phyloP scores from a whole-genome alignment of 2,888 invertebrate genomes.

The Diarsia mendica region DNA sequence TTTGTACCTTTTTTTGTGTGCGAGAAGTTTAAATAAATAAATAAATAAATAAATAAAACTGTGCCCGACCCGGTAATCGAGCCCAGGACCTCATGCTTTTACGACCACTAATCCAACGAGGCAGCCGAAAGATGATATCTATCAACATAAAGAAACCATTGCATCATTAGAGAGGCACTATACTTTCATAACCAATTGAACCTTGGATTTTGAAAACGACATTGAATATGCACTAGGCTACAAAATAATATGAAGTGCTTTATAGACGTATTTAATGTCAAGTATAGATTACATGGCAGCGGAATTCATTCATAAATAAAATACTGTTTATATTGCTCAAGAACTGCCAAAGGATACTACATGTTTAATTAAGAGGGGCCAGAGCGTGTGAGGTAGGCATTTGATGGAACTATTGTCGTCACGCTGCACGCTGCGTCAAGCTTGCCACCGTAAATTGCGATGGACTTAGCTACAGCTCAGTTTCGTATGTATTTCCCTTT shows the following conservation, averaged over 20 bases:
- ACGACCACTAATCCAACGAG: neutral
- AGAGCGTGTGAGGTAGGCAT: too few species aligned
- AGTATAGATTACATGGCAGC: conserved; percentile 4
- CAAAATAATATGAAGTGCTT: conserved; percentile 20
- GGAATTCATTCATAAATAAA: conserved; percentile 33
- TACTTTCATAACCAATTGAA: conserved; percentile 31
- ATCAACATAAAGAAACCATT: conserved; percentile 25
- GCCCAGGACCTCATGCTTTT: neutral
- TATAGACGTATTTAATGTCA: conserved; percentile 18
- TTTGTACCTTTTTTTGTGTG: too few species aligned
- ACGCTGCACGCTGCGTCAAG: too few species aligned
- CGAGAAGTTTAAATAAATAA: too few species aligned
- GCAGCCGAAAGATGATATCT: conserved; percentile 20
- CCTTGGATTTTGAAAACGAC: conserved; percentile 30
- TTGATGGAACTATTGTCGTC: too few species aligned
- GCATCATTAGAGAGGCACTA: conserved; percentile 37
- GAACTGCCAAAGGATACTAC: neutral
- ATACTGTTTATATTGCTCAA: conserved; percentile 1
- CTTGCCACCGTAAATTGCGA: too few species aligned
- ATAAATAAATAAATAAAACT: too few species aligned
- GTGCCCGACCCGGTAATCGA: neutral
- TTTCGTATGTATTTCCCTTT: too few species aligned
- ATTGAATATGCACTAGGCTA: conserved; percentile 22
- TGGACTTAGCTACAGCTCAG: too few species aligned
- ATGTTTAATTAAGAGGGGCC: neutral